A percentile compares a stretch with the other conserved stretches of the same genome.
phyloP scores from a whole-genome alignment of 2,113 vertebrate genomes.

The Oxyruncus cristatus region DNA sequence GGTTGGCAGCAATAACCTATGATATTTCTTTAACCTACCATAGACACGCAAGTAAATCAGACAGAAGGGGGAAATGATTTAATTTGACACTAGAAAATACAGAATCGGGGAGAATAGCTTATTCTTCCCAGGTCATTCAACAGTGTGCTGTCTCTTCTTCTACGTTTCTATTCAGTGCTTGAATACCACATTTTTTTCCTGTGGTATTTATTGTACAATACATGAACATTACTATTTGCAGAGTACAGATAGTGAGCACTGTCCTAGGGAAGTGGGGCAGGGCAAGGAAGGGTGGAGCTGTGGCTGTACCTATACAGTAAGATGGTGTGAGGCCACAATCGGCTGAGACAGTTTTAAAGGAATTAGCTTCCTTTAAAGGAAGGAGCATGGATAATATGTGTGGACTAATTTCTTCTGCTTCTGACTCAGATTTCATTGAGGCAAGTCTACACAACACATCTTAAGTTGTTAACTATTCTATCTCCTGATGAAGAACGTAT shows the following conservation, averaged over 20 bases:
- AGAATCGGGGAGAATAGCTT: neutral
- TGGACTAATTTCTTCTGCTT: neutral
- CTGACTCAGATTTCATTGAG: neutral
- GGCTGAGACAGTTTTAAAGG: neutral
- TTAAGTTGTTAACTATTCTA: neutral
- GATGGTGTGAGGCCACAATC: neutral
- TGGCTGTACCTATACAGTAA: neutral
- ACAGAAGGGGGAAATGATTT: neutral
- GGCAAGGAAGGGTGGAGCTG: neutral
- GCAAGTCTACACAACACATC: neutral
- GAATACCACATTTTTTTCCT: neutral
- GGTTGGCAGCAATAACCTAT: neutral
- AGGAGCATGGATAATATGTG: neutral
- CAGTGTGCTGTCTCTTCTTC: neutral
- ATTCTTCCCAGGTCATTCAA: neutral
- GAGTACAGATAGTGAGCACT: neutral
- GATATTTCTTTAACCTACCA: neutral
- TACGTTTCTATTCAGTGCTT: neutral
- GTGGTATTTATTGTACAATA: neutral
- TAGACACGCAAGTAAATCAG: neutral
- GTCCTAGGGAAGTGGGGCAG: neutral
- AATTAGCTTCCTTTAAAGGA: neutral
- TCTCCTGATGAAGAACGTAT: neutral
- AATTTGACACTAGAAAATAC: neutral
- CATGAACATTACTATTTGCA: neutral